Base-by-base conservation (phyloP, 2,888 invertebrate species). In the Leptinotarsa haldemani region DNA sequence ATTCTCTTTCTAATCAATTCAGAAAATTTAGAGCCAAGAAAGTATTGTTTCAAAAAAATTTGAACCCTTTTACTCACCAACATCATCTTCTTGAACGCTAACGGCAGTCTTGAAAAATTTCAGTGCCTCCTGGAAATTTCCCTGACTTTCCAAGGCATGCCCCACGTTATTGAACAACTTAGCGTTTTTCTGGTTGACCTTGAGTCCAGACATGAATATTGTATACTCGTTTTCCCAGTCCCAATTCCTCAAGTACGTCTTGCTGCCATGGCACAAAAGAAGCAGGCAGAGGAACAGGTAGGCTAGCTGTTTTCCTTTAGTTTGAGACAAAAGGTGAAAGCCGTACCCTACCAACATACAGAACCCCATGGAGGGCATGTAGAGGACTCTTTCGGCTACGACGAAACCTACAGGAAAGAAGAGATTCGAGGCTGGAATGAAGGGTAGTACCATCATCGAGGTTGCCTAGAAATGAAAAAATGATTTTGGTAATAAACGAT, bases 321-420 rank as follows among this genome's bases (percentile, higher is more conserved):
- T 92, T 83, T 92, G 91, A 67, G 91, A 90, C 46, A 94, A 84
- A 74, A 93, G 88, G 78, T 92, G 90, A 93, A 93, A 96, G 50
- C 97, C 97, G 83, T 95, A 95, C 3, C 96, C 97, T 3, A 97
- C 91, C 25, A 98, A 90, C 87, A 98, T 91, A 85, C 97, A 98
- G 90, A 96, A 97, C 69, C 98, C 98, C 97, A 98, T 97, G 16
- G 97, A 97, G 0, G 98, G 98, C 90, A 97, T 96, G 88, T 98
- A 98, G 4, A 98, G 91, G 64, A 98, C 94, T 80, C 98, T 90
- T 88, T 98, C 98, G 2, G 98, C 98, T 47, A 98, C 94, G 76
- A 98, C 98, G 88, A 98, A 98, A 1, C 98, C 98, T 69, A 98
- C 98, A 0, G 98, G 97, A 89, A 98, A 98, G 89, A 98, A 98